These are phyloP conservation scores for Hemibagrus guttatus DNA, from an alignment of 2,797 vertebrate species.

Conservation along the genomic window DNA sequence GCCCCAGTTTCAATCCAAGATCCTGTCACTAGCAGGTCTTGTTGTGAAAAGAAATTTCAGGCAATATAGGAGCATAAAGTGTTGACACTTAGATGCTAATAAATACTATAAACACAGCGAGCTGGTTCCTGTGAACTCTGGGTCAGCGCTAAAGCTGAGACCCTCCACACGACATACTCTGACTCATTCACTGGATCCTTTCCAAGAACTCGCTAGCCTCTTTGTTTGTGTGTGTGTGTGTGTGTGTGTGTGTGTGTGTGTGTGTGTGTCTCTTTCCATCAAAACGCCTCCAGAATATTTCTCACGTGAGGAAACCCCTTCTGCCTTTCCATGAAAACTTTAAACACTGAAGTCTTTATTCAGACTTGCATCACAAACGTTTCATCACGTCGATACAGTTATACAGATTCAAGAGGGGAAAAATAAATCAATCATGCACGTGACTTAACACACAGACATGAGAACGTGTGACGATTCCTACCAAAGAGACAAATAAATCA, in stretches of 20 bases:
- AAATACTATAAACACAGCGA: neutral
- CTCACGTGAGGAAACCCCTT: slow-evolving; percentile 11
- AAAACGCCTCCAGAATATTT: slow-evolving; percentile 36
- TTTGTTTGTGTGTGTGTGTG: neutral
- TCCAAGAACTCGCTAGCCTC: slow-evolving; percentile 30
- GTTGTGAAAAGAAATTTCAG: neutral
- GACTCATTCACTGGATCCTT: slow-evolving; percentile 32
- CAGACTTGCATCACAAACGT: neutral
- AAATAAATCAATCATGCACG: neutral
- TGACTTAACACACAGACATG: neutral
- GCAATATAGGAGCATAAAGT: neutral
- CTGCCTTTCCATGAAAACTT: neutral
- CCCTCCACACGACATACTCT: neutral
- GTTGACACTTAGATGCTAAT: neutral
- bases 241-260: slow-evolving; percentile 7
- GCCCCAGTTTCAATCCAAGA: neutral
- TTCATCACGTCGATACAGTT: neutral
- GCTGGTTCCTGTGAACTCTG: neutral
- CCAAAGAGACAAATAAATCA: neutral
- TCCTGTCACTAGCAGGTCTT: neutral
- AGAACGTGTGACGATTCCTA: neutral
- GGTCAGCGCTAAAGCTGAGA: slow-evolving; percentile 10
- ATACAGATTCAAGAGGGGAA: too few relatives aligned
- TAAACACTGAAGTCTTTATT: slow-evolving; percentile 8
- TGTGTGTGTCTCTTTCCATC: neutral